These are phyloP conservation scores for Limenitis camilla DNA, from an alignment of 2,888 invertebrate genomes.

Conservation along the genomic window DNA sequence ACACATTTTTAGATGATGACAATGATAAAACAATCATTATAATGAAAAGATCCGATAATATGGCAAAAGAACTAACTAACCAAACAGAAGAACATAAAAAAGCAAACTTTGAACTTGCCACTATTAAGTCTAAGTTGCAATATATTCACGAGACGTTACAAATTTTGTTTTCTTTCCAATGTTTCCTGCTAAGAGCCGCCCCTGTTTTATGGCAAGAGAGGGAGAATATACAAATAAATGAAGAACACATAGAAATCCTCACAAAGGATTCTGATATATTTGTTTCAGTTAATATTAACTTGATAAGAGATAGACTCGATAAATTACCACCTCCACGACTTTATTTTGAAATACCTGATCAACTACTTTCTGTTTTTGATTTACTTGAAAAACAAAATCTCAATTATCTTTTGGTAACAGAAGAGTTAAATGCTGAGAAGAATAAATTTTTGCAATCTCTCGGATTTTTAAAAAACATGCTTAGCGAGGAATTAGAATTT, in stretches of 20 bases:
- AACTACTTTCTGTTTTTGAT: slow-evolving; percentile 49
- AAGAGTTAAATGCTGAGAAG: slow-evolving; percentile 55
- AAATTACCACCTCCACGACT: slow-evolving; percentile 47
- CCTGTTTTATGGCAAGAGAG: slow-evolving; percentile 60
- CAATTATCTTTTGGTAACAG: slow-evolving; percentile 60
- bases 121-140: slow-evolving; percentile 59
- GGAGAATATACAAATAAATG: slow-evolving; percentile 41
- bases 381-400: slow-evolving; percentile 62
- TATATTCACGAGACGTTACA: slow-evolving; percentile 59
- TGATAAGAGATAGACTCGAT: slow-evolving; percentile 38
- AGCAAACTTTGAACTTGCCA: slow-evolving; percentile 55
- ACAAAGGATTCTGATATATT: slow-evolving; percentile 49
- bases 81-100: slow-evolving; percentile 58
- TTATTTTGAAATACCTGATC: slow-evolving; percentile 56
- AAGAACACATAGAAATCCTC: slow-evolving; percentile 45
- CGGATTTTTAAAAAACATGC: slow-evolving; percentile 39
- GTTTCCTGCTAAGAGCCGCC: slow-evolving; percentile 56
- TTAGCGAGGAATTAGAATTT: slow-evolving; percentile 46
- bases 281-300: slow-evolving; percentile 39
- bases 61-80: slow-evolving; percentile 53
- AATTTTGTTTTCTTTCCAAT: slow-evolving; percentile 61
- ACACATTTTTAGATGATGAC: slow-evolving; percentile 63
- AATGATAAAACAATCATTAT: slow-evolving; percentile 63
- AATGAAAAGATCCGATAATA: slow-evolving; percentile 61
- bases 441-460: slow-evolving; percentile 54